A percentile compares a stretch with the other conserved stretches of the same genome.
These are phyloP conservation scores for Erpobdella octoculata DNA, from an alignment of 2,888 invertebrate genomes.

Conservation along the genomic window DNA sequence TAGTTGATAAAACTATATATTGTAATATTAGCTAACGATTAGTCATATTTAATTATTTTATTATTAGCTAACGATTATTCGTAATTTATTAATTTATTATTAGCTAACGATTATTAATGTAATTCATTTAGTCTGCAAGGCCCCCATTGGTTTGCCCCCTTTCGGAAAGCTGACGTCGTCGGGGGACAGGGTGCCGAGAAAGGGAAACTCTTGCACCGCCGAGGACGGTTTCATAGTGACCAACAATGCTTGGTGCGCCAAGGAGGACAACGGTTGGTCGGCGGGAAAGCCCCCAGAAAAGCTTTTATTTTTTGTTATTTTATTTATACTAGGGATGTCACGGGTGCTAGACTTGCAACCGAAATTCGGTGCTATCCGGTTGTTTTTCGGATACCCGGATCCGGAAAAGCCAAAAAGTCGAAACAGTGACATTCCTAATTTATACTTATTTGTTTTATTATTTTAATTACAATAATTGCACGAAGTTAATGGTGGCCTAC, in stretches of 20 bases:
- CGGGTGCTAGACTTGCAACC: too few species aligned
- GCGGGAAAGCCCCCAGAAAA: too few species aligned
- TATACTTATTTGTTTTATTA: too few species aligned
- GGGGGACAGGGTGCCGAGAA: conserved; percentile 49
- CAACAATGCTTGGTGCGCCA: conserved; percentile 56
- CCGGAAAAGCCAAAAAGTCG: too few species aligned
- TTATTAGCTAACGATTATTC: neutral
- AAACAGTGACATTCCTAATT: too few species aligned
- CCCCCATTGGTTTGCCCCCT: conserved; percentile 54
- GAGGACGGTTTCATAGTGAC: conserved; percentile 55
- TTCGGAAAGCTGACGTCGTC: conserved; percentile 54
- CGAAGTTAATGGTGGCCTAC: too few species aligned
- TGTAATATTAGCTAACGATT: neutral
- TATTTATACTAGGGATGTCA: too few species aligned
- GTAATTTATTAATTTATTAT: neutral
- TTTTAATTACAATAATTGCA: too few species aligned
- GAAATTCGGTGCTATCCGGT: too few species aligned
- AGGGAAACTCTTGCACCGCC: conserved; percentile 54
- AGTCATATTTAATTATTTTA: neutral
- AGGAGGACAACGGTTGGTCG: conserved; percentile 52
- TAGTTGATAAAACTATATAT: neutral
- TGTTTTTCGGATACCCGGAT: too few species aligned
- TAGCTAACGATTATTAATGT: neutral
- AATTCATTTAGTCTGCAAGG: conserved; percentile 52
- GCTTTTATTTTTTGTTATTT: too few species aligned